Evolutionary conservation across 2,797 vertebrate genomes (phyloP), one percentile per base, ranked within the genome.

Genomic region (Geotrypetes seraphini): DNA sequence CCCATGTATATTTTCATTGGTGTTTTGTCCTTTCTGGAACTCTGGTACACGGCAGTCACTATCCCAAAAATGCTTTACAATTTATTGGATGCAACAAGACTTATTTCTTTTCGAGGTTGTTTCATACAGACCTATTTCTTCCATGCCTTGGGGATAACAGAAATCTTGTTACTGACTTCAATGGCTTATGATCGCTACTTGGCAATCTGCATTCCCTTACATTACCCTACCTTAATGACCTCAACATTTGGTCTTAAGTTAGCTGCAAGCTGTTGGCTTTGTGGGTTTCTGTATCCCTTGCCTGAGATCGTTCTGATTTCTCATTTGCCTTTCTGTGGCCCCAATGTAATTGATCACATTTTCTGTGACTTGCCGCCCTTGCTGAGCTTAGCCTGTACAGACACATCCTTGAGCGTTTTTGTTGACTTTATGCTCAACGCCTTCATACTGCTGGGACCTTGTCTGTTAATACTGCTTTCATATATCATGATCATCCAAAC

Each of bases 341-440:
- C 72, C 22, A 82, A 81, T 16, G 35, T 54, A 12, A 79, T 84
- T 33, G 17, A 50, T 12, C 72, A 84, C 35, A 70, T 78, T 37
- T 84, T 49, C 47, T 86, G 80, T 50, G 80, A 83, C 61, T 78
- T 81, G 37, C 50, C 71, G 12, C 61, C 69, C 5, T 57, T 84
- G 19, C 69, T 78, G 11, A 12, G 5, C 1, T 54, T 82, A 12
- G 74, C 78, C 5, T 66, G 21, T 48, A 31, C 40, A 24, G 39
- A 61, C 57, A 53, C 51, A 12, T 32, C 73, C 43, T 9, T 67
- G 70, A 28, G 69, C 27, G 25, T 59, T 7, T 9, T 71, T 7
- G 40, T 79, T 10, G 74, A 80, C 10, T 73, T 82, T 21, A 13
- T 53, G 1, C 3, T 33, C 5, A 78, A 76, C 9, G 70, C 78